phyloP scores from a whole-genome alignment of 2,797 vertebrate species.

The Manis pentadactyla region DNA sequence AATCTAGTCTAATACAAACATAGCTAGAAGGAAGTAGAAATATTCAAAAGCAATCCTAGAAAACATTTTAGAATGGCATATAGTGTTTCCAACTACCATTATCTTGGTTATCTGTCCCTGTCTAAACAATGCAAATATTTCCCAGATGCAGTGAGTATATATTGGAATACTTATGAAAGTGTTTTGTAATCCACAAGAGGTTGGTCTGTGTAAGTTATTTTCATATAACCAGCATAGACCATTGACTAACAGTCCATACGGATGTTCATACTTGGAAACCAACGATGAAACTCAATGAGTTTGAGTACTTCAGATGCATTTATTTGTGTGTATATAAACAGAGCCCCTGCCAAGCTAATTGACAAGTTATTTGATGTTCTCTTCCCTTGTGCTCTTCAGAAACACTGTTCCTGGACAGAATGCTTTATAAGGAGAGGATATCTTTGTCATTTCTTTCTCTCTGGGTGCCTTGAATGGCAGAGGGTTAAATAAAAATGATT shows the following conservation, averaged over 20 bases:
- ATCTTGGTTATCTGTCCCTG: background rate
- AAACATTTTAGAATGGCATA: background rate
- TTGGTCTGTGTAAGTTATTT: background rate
- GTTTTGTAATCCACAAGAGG: background rate
- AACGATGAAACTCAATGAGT: background rate
- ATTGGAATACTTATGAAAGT: background rate
- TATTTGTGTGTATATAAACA: background rate
- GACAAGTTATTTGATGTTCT: background rate
- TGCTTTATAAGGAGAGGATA: background rate
- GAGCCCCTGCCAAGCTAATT: background rate
- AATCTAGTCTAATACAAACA: background rate
- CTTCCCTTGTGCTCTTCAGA: background rate
- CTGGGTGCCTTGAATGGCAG: background rate
- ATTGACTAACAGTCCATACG: background rate
- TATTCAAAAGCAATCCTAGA: background rate
- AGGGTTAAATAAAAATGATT: conserved; percentile 48
- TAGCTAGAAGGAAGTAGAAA: background rate
- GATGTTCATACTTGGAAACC: conserved; percentile 16
- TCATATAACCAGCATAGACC: background rate
- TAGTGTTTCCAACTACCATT: background rate
- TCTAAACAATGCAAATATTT: conserved; percentile 14
- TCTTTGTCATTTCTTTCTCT: background rate
- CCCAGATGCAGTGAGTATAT: background rate
- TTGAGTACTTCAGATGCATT: background rate
- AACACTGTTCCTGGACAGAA: background rate